These are phyloP conservation scores for Archegozetes longisetosus DNA, from an alignment of 1,140 invertebrate species.

Conservation along the genomic window DNA sequence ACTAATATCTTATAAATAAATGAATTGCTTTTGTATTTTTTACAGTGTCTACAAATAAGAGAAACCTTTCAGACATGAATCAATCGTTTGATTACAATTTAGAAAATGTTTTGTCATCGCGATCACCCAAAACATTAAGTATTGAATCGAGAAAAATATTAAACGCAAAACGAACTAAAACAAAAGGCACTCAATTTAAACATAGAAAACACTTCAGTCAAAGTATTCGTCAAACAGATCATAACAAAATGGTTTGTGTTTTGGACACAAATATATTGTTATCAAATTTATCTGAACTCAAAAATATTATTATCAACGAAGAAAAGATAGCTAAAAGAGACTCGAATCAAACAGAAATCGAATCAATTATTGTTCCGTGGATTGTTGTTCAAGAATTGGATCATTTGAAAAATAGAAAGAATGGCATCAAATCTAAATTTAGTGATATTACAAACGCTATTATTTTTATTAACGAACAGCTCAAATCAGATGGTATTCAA, in stretches of 20 bases:
- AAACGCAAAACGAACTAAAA: too few relatives aligned
- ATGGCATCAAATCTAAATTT: background rate
- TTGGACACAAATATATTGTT: slow-evolving; percentile 11
- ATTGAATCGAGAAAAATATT: too few relatives aligned
- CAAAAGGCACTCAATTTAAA: too few relatives aligned
- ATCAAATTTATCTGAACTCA: background rate
- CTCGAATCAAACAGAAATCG: background rate
- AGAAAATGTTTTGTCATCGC: too few relatives aligned
- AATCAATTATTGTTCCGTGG: slow-evolving; percentile 7
- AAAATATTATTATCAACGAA: background rate
- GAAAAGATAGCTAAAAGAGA: background rate
- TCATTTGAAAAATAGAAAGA: background rate
- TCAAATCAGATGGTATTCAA: background rate
- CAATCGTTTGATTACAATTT: too few relatives aligned
- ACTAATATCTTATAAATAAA: too few relatives aligned
- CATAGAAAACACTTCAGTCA: too few relatives aligned
- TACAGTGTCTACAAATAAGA: too few relatives aligned
- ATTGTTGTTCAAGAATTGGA: slow-evolving; percentile 11
- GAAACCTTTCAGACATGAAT: too few relatives aligned
- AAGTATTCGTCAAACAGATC: too few relatives aligned
- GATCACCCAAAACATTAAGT: too few relatives aligned
- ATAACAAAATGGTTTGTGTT: background rate
- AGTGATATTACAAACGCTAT: background rate
- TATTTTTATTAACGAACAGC: slow-evolving; percentile 4
- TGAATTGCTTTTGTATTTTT: too few relatives aligned